These are phyloP conservation scores for Mobula birostris DNA, from an alignment of 2,113 vertebrate genomes.

Conservation along the genomic window DNA sequence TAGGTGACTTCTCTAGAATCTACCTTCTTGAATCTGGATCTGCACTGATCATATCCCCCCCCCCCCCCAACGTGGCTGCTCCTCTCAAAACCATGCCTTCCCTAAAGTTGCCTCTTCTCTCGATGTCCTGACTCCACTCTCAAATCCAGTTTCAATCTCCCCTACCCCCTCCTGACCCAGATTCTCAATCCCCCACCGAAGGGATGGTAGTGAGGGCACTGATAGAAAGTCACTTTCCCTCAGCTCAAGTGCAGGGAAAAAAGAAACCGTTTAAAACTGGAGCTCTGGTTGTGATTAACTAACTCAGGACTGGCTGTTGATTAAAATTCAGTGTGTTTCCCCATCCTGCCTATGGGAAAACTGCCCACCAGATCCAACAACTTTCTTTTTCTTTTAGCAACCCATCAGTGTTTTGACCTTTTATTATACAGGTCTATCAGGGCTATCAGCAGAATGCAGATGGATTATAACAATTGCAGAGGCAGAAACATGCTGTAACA, in stretches of 20 bases:
- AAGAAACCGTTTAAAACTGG: background rate
- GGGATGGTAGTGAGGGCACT: background rate
- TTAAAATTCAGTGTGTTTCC: background rate
- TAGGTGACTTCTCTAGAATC: too few relatives aligned
- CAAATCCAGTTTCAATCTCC: too few relatives aligned
- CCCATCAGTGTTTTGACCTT: background rate
- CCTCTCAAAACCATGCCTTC: too few relatives aligned
- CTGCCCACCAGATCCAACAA: background rate
- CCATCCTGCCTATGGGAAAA: background rate
- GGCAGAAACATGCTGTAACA: background rate
- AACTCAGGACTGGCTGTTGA: background rate
- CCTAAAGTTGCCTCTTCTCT: too few relatives aligned
- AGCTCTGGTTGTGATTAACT: background rate
- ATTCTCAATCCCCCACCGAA: too few relatives aligned
- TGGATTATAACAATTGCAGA: background rate
- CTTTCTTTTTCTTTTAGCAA: background rate
- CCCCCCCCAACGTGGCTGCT: too few relatives aligned
- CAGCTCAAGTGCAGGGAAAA: background rate
- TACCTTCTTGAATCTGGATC: too few relatives aligned
- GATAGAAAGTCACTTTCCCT: background rate
- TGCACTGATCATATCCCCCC: too few relatives aligned
- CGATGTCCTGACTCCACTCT: too few relatives aligned
- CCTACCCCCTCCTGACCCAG: too few relatives aligned
- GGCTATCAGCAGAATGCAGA: background rate
- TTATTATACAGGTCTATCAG: background rate